Percentiles rank a stretch among this genome's conserved stretches.
Conservation (phyloP, 1,140 invertebrate genomes). For the Habropoda laboriosa region DNA sequence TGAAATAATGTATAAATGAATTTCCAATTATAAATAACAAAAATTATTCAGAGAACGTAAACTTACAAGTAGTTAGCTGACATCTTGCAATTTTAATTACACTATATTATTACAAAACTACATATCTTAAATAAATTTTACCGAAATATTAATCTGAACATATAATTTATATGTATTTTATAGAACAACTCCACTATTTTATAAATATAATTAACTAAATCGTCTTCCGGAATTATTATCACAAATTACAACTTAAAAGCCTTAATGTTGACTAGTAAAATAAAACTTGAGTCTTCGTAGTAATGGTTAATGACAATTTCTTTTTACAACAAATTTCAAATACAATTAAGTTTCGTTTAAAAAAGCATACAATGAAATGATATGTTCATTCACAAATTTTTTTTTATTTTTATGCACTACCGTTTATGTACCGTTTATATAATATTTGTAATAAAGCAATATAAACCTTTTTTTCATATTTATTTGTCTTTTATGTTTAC, state of each 20-base stretch:
- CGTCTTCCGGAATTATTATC: background rate
- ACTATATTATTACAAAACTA: background rate
- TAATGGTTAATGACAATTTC: background rate
- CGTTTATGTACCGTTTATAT: too few relatives aligned
- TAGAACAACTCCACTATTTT: background rate
- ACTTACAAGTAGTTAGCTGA: constrained; percentile 5
- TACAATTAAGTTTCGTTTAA: background rate
- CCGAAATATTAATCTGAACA: background rate
- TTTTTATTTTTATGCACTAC: too few relatives aligned
- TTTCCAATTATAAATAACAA: constrained; percentile 2
- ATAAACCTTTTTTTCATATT: too few relatives aligned
- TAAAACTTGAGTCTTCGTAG: background rate
- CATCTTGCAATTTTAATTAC: background rate
- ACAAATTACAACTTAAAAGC: constrained; percentile 1
- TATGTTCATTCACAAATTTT: background rate
- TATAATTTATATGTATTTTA: background rate
- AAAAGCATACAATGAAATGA: background rate
- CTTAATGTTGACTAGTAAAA: constrained; percentile 37
- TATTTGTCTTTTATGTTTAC: background rate
- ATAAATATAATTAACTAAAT: background rate
- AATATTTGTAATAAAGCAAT: too few relatives aligned
- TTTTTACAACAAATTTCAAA: background rate
- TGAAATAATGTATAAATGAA: constrained; percentile 14
- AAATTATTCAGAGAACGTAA: background rate
- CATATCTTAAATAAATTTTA: constrained; percentile 8